A percentile compares a stretch with the other conserved stretches of the same genome.
Evolutionary conservation across 2,888 invertebrate genomes (phyloP).

Genomic region (Fabriciana adippe): DNA sequence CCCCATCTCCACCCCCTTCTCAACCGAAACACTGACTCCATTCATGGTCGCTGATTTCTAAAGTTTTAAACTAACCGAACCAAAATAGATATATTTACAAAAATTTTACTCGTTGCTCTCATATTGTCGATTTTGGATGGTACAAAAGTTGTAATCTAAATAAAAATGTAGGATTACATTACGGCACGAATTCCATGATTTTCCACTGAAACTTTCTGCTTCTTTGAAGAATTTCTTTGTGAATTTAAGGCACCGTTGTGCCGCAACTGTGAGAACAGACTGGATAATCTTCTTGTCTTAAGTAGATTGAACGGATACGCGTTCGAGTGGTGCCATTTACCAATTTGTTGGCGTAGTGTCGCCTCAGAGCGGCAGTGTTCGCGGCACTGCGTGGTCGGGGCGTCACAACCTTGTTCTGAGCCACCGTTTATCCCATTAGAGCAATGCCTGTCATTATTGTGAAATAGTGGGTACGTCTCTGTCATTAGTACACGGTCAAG

Average conservation of each 20-base stretch:
- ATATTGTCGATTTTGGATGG: constrained; percentile 34
- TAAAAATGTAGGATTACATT: constrained; percentile 13
- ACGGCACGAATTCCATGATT: constrained; percentile 22
- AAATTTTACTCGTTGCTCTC: constrained; percentile 52
- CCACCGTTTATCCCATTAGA: constrained; percentile 78
- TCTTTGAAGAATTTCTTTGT: constrained; percentile 27
- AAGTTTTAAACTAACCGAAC: constrained; percentile 42
- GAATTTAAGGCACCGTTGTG: constrained; percentile 46
- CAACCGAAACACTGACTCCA: constrained; percentile 64
- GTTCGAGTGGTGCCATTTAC: constrained; percentile 76
- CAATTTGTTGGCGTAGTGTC: constrained; percentile 73
- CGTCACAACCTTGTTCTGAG: constrained; percentile 77
- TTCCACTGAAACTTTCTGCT: constrained; percentile 11
- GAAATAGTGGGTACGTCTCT: constrained; percentile 64
- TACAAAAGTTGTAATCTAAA: constrained; percentile 18
- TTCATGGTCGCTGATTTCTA: constrained; percentile 59
- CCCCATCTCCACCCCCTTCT: constrained; percentile 61
- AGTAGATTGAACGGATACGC: constrained; percentile 76
- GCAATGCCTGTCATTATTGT: constrained; percentile 70
- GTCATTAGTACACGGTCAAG: constrained; percentile 77
- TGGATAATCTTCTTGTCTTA: constrained; percentile 74
- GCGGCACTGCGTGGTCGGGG: constrained; percentile 65
- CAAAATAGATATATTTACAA: constrained; percentile 26
- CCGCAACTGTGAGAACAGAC: constrained; percentile 59
- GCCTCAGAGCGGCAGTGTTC: constrained; percentile 61